These are phyloP conservation scores for Brachyhypopomus occidentalis DNA, from an alignment of 2,113 vertebrate genomes.

Conservation along the genomic window DNA sequence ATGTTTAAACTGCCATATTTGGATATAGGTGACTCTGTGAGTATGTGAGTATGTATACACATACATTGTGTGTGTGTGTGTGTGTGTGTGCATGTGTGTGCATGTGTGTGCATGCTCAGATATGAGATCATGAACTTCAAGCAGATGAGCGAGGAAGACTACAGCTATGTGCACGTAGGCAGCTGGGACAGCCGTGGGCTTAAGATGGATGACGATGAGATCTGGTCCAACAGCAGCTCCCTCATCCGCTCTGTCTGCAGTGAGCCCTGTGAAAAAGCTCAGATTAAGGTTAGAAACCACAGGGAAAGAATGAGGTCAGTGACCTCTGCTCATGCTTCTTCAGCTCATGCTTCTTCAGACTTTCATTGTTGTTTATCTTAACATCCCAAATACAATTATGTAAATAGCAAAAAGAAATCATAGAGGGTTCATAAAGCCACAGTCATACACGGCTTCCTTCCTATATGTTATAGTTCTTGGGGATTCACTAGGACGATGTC, in stretches of 20 bases:
- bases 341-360: too few relatives aligned
- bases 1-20: not conserved
- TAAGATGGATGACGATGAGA: slow-evolving; percentile 94
- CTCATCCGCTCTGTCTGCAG: slow-evolving; percentile 95
- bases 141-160: slow-evolving; percentile 86
- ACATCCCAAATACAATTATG: not conserved
- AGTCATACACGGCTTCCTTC: too few relatives aligned
- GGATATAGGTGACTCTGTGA: not conserved
- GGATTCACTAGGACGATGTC: not conserved
- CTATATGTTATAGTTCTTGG: too few relatives aligned
- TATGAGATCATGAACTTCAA: slow-evolving; percentile 99
- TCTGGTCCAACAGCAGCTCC: slow-evolving; percentile 88
- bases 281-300: slow-evolving; percentile 88
- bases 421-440: not conserved
- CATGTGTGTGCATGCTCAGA: slow-evolving; percentile 66
- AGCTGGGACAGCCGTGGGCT: slow-evolving; percentile 97
- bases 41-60: slow-evolving; percentile 16
- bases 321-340: too few relatives aligned
- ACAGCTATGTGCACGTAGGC: slow-evolving; percentile 94
- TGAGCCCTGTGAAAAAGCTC: slow-evolving; percentile 92
- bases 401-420: not conserved
- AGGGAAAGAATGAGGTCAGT: too few relatives aligned
- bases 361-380: not conserved
- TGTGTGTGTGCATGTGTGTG: not conserved
- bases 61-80: slow-evolving; percentile 6